phyloP scores from a whole-genome alignment of 2,113 vertebrate species.

The Marmota monax region DNA sequence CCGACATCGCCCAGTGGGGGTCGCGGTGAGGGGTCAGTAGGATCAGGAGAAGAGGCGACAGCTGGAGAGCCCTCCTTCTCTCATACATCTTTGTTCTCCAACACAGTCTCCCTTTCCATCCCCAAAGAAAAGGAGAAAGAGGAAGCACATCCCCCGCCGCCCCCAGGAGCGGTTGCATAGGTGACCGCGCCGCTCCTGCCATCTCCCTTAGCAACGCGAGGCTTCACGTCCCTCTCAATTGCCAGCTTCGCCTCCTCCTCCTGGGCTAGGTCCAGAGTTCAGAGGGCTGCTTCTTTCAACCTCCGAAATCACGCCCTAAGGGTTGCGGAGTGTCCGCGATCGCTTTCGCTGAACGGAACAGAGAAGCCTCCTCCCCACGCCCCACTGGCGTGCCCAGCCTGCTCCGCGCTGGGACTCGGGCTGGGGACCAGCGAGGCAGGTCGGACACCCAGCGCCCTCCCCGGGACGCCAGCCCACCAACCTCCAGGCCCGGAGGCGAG shows the following conservation, averaged over 20 bases:
- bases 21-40: not conserved
- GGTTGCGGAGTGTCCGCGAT: not conserved
- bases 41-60: not conserved
- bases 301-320: not conserved
- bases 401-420: fast-evolving
- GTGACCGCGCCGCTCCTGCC: not conserved
- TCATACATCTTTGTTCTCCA: constrained; percentile 71
- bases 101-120: not conserved
- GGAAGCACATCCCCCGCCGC: not conserved
- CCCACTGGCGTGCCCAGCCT: not conserved
- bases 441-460: not conserved
- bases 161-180: not conserved
- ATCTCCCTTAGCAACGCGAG: constrained; percentile 8
- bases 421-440: not conserved
- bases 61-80: not conserved
- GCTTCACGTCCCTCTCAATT: not conserved
- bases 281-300: not conserved
- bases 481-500: not conserved
- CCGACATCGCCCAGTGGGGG: not conserved
- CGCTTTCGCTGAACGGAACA: not conserved
- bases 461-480: not conserved
- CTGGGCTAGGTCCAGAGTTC: not conserved
- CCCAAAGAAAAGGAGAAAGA: not conserved
- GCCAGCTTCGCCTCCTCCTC: not conserved
- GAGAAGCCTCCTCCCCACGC: not conserved